These are phyloP conservation scores for Pipistrellus kuhlii DNA, from an alignment of 2,797 vertebrate genomes.

Conservation along the genomic window DNA sequence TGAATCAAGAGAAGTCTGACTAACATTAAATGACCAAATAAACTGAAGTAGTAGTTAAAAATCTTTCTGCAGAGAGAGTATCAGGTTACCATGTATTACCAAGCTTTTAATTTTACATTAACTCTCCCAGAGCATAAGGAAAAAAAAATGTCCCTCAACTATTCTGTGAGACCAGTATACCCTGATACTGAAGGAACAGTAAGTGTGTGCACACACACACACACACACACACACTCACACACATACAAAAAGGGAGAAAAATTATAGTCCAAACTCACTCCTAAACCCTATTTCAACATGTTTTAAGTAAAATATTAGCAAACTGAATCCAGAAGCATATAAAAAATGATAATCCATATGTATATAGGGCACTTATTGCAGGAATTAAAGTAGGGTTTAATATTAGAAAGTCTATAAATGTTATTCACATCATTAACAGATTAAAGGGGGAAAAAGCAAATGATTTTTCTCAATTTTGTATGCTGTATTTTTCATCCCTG, in stretches of 20 bases:
- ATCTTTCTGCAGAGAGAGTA: neutral
- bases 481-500: neutral
- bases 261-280: neutral
- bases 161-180: neutral
- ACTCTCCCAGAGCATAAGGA: neutral
- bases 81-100: neutral
- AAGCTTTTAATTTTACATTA: neutral
- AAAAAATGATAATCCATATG: neutral
- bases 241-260: neutral
- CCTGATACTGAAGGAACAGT: neutral
- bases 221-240: too few relatives aligned
- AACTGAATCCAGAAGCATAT: neutral
- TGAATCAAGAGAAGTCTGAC: neutral
- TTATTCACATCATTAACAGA: neutral
- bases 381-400: neutral
- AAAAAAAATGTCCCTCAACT: neutral
- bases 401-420: neutral
- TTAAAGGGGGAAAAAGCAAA: neutral
- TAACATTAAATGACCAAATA: neutral
- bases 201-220: too few relatives aligned
- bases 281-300: neutral
- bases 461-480: neutral
- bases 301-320: conserved; percentile 47
- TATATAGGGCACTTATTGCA: neutral
- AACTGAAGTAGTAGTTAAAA: neutral